Evolutionary conservation across 2,797 vertebrate genomes (phyloP), one percentile per base, ranked within the genome.

Genomic region (Acipenser transmontanus): DNA sequence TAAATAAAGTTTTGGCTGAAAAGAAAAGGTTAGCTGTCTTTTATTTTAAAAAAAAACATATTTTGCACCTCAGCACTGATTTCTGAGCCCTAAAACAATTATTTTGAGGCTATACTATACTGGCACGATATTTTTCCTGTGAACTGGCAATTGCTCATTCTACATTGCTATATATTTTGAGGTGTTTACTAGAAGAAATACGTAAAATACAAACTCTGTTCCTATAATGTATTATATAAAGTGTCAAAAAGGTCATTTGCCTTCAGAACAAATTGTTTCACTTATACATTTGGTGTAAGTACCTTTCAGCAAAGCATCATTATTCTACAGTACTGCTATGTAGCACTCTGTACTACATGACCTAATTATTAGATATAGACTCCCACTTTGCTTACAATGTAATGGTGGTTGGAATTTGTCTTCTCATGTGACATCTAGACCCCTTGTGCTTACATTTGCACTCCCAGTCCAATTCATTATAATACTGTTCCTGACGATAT

Each of bases 1-100:
- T 88, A 88, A 81, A 85, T 88, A 88, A 88, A 85, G 85, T 82
- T 89, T 80, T 81, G 80, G 79, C 74, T 74, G 83, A 81, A 75
- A 83, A 77, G 76, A 61, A 76, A 72, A 84, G 78, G 68, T 84
- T 74, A 80, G 51, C 76, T 13, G 14, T 6, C 59, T 70, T 13
- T 72, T 71, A 62, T 50, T 66, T 5, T 13, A 7, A 47, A n/a
- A 65, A 65, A 70, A 34, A 7, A 34, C 34, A 48, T 12, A 1
- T 47, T 49, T 66, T 47, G 14, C 12, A 57, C 54, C 64, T 7
- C 12, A 6, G 7, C 9, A 2, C 50, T 34, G 6, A 47, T 34
- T 11, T 17, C 49, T 57, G 14, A n/a, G 34, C 34, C 34, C 34
- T 34, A 34, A 34, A 34, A 34, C 34, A 3, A 34, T 34, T 34